Base-by-base conservation (phyloP, 2,113 vertebrate species). In the Mustela nigripes region DNA sequence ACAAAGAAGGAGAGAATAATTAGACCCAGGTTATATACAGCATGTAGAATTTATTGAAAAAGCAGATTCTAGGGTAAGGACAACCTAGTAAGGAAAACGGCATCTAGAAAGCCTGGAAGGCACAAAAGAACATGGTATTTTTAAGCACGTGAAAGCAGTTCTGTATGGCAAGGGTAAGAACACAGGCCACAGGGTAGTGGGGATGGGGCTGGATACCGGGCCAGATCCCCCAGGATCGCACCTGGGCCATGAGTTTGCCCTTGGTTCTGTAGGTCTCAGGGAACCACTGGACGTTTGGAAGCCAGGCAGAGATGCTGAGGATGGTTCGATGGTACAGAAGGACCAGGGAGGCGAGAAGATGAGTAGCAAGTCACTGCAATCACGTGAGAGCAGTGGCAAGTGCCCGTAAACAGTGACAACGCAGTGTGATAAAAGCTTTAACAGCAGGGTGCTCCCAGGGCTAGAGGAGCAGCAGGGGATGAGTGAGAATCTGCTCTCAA, bases 401-500 rank as follows among this genome's bases (percentile, higher is more conserved):
- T 9, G 22, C 24, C 92, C 8, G 9, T 24, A 36, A 93, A 69
- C 48, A 62, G 74, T 5, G 62, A 82, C 7, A 21, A 24, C 26
- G 12, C 42, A 5, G n/a, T 19, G 83, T n/a, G 80, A 80, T 36
- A 58, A 97, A 69, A 53, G 65, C 91, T 83, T 0, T 81, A 15
- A 79, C 81, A 62, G 65, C 85, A 67, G 63, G 60, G 50, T 15
- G 39, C 89, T 80, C 14, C 0, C 0, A 71, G 95, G 80, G 81
- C 76, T 42, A 16, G n/a, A 69, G n/a, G 74, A 78, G 7, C 33
- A 24, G 33, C 81, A 8, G 62, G 58, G 71, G 39, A 42, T 19
- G 74, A n/a, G 97, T 84, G 97, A 80, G 83, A 95, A 89, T 81
- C 81, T 79, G 33, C 62, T 95, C 83, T 95, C 28, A 22, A 96